phyloP scores from a whole-genome alignment of 2,888 invertebrate species.

The Timandra comae region DNA sequence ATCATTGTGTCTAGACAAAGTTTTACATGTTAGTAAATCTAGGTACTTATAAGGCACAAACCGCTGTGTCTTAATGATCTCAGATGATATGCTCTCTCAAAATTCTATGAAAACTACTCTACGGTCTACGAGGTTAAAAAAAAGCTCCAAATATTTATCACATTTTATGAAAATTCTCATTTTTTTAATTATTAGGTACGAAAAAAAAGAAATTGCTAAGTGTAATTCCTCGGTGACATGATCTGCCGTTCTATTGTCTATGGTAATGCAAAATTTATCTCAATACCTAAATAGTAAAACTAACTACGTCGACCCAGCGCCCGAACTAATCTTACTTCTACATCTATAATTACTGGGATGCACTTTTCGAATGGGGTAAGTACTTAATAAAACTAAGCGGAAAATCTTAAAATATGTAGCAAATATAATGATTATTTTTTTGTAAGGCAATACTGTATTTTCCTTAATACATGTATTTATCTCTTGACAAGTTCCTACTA shows the following conservation, averaged over 20 bases:
- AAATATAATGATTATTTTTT: too few species aligned
- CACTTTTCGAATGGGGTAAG: constrained; percentile 58
- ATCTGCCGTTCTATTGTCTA: too few species aligned
- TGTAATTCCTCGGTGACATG: too few species aligned
- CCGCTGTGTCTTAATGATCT: constrained; percentile 54
- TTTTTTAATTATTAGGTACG: too few species aligned
- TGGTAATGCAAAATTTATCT: too few species aligned
- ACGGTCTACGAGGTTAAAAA: constrained; percentile 45
- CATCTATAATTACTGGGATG: constrained; percentile 70
- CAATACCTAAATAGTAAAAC: too few species aligned
- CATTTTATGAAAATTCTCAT: constrained; percentile 24
- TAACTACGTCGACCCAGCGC: too few species aligned
- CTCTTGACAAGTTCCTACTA: constrained; percentile 8
- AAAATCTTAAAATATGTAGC: constrained; percentile 39
- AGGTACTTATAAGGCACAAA: constrained; percentile 67
- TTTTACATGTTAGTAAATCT: constrained; percentile 3
- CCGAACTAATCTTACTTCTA: constrained; percentile 39
- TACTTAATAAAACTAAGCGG: constrained; percentile 33
- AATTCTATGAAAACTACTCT: constrained; percentile 45
- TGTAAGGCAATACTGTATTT: constrained; percentile 48
- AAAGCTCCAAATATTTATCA: constrained; percentile 30
- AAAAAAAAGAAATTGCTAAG: too few species aligned
- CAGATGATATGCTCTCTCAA: constrained; percentile 58
- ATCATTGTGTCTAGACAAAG: constrained; percentile 31
- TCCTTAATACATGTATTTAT: constrained; percentile 1